Evolutionary conservation across 1,140 invertebrate genomes (phyloP), one percentile per base, ranked within the genome.

Genomic region (Leptonema lineaticorne): DNA sequence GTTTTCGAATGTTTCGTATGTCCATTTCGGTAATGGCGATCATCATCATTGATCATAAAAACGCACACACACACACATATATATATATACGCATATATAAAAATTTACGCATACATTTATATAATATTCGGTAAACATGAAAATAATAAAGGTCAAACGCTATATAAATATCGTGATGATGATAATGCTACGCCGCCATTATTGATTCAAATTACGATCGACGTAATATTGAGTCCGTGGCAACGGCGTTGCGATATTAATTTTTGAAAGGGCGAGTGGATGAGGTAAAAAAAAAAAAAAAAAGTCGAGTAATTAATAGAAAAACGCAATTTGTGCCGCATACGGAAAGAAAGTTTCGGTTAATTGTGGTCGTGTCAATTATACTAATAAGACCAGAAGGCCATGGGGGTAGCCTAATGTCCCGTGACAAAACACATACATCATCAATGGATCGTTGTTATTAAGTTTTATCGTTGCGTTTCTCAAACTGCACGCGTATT

Each of bases 351-450:
- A 24, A 62, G 29, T n/a, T 37, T 18, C n/a, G 64, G 41, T 22
- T 56, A 70, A 67, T 70, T 70, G 66, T 64, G 59, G 64, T 56
- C 22, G 14, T 46, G 69, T 53, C 45, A 68, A 71, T 71, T 68
- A 67, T 48, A 16, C 41, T 64, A 64, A 64, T 64, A 64, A 64
- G 62, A 46, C 57, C 20, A 45, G 46, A 68, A 58, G 66, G 41
- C 46, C 29, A 71, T 71, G 45, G 67, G 70, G 70, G 70, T 48
- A 66, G 58, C 20, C 26, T 66, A 68, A 71, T 69, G 57, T 28
- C 7, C 53, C 67, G 63, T 71, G 70, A 71, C 70, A 59, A 71
- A 69, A 66, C 24, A 63, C 16, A 69, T 71, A 33, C 45, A 27
- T 71, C 66, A 71, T 58, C 63, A 50, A 58, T 69, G 46, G 65